Percentiles rank a stretch among this genome's conserved stretches.
phyloP scores from a whole-genome alignment of 2,113 vertebrate species.

The Aspiorhynchus laticeps region DNA sequence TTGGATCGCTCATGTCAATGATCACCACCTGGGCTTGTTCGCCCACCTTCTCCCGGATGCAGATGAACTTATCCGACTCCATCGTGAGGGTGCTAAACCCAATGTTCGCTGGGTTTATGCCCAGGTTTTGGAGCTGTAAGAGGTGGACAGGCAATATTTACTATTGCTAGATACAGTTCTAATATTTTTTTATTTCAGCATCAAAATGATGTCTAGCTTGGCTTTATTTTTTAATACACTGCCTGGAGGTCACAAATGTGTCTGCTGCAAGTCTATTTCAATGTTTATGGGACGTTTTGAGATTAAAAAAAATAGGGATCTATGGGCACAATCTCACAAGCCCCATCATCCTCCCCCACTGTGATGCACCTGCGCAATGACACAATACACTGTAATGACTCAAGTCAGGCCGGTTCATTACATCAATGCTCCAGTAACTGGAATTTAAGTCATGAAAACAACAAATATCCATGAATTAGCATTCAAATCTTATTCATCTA shows the following conservation, averaged over 20 bases:
- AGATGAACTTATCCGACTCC: constrained; percentile 99
- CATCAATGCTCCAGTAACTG: not conserved
- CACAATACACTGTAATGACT: not conserved
- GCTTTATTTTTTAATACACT: not conserved
- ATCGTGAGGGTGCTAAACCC: constrained; percentile 99
- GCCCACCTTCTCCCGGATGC: constrained; percentile 96
- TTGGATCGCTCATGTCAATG: constrained; percentile 97
- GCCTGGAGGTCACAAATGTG: not conserved
- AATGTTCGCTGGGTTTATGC: constrained; percentile 98
- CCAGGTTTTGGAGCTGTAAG: constrained; percentile 96
- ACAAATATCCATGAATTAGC: not conserved
- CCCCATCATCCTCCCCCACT: not conserved
- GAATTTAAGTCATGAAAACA: not conserved
- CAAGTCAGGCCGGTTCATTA: not conserved
- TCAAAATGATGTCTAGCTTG: not conserved
- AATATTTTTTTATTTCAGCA: not conserved
- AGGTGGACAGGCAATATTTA: not conserved
- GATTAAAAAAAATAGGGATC: not conserved
- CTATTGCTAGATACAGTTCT: not conserved
- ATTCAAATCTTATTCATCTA: not conserved
- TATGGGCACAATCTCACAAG: not conserved
- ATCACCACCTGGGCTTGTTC: constrained; percentile 99
- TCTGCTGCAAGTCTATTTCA: not conserved
- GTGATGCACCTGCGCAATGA: not conserved
- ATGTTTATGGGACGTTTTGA: not conserved